A percentile compares a stretch with the other conserved stretches of the same genome.
Conservation (phyloP, 2,888 invertebrate genomes). For the Deroplatys truncata region DNA sequence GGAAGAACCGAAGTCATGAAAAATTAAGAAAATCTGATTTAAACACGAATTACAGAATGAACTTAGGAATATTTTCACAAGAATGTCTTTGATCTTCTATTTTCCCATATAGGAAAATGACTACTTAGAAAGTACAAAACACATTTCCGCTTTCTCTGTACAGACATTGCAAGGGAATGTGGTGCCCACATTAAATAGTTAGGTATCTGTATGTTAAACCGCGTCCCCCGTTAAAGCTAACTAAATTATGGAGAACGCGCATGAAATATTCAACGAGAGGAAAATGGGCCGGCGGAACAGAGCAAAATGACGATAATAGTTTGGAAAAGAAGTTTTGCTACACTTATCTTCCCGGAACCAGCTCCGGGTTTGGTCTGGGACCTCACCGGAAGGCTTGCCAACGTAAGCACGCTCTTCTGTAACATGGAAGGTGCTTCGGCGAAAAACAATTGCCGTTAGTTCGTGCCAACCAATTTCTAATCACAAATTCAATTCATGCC, state of each 20-base stretch:
- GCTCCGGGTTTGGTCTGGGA: not conserved
- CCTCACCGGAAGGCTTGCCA: not conserved
- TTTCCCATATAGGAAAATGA: no score
- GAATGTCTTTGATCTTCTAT: no score
- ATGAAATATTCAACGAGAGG: not conserved
- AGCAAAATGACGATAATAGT: constrained; percentile 13
- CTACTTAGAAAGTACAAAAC: not conserved
- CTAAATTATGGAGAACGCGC: constrained; percentile 1
- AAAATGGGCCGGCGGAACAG: not conserved
- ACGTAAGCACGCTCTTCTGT: not conserved
- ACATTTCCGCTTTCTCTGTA: not conserved
- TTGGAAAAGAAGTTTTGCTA: constrained; percentile 2
- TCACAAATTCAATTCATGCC: not conserved
- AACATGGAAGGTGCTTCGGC: not conserved
- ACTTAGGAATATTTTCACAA: no score
- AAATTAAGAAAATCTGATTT: no score
- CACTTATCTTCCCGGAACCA: not conserved
- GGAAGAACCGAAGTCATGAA: no score
- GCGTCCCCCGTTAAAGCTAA: not conserved
- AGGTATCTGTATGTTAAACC: not conserved
- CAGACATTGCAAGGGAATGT: not conserved
- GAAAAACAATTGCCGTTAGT: not conserved
- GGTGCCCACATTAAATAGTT: not conserved
- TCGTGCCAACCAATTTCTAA: not conserved
- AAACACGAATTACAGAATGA: no score